These are phyloP conservation scores for Brotula barbata DNA, from an alignment of 2,797 vertebrate genomes.

Conservation along the genomic window DNA sequence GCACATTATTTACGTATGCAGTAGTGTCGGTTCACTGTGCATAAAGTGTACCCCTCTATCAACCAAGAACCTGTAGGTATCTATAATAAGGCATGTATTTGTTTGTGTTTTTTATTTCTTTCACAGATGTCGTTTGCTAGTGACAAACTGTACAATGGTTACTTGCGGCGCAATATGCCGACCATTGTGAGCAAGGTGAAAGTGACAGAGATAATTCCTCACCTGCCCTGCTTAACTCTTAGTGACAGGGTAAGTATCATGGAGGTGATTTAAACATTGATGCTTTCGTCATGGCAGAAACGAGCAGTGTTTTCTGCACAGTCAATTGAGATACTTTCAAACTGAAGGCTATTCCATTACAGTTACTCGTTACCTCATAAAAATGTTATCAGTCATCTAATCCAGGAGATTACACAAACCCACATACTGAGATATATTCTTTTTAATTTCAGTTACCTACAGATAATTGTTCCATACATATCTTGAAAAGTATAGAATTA, in stretches of 20 bases:
- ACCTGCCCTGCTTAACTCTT: conserved; percentile 75
- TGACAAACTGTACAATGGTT: conserved; percentile 73
- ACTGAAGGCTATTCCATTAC: neutral
- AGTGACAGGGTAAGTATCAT: conserved; percentile 73
- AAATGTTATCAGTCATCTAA: neutral
- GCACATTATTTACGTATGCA: no score
- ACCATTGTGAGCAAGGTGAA: conserved; percentile 61
- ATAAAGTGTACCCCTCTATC: no score
- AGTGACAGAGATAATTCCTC: conserved; percentile 63
- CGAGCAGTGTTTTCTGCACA: no score
- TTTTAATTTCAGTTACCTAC: neutral
- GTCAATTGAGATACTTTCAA: neutral
- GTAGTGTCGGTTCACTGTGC: no score
- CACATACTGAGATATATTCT: neutral
- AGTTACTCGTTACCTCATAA: neutral
- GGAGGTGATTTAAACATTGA: neutral
- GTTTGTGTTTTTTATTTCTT: conserved; percentile 3
- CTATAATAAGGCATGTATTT: neutral
- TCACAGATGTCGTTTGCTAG: conserved; percentile 72
- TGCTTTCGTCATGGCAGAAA: neutral
- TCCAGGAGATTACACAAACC: neutral
- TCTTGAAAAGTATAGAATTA: no score
- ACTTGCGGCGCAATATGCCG: conserved; percentile 66
- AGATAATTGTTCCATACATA: neutral
- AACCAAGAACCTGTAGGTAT: neutral